These are phyloP conservation scores for Yponomeuta malinellus DNA, from an alignment of 2,888 invertebrate species.

Conservation along the genomic window DNA sequence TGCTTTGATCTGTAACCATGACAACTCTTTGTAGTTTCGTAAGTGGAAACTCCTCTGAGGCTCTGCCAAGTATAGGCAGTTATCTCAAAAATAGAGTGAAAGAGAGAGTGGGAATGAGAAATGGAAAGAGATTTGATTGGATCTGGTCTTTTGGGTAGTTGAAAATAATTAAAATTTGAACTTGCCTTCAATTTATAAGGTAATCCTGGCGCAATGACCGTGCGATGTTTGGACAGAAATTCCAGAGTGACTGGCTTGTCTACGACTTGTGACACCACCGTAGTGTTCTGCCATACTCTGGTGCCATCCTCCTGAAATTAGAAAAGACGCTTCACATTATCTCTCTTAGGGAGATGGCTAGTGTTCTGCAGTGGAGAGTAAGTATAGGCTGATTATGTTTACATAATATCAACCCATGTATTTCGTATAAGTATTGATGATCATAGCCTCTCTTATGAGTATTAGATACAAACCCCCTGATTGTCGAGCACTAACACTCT, in stretches of 20 bases:
- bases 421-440: too few relatives aligned
- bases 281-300: conserved; percentile 77
- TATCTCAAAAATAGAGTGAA: too few relatives aligned
- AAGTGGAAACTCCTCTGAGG: too few relatives aligned
- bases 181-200: conserved; percentile 80
- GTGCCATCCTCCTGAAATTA: conserved; percentile 77
- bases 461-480: too few relatives aligned
- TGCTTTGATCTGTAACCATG: conserved; percentile 51
- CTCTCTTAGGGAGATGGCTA: not conserved
- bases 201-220: conserved; percentile 81
- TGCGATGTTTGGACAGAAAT: conserved; percentile 73
- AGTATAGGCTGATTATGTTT: too few relatives aligned
- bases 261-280: conserved; percentile 73
- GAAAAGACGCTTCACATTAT: not conserved
- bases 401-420: too few relatives aligned
- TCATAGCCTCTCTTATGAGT: too few relatives aligned
- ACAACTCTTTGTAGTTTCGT: not conserved
- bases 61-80: too few relatives aligned
- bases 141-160: not conserved
- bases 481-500: too few relatives aligned
- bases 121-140: not conserved
- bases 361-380: not conserved
- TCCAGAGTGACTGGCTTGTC: conserved; percentile 75
- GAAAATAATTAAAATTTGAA: not conserved
- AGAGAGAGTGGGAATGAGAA: too few relatives aligned